Base-by-base conservation (phyloP, 2,113 vertebrate species). In the Pholis gunnellus region DNA sequence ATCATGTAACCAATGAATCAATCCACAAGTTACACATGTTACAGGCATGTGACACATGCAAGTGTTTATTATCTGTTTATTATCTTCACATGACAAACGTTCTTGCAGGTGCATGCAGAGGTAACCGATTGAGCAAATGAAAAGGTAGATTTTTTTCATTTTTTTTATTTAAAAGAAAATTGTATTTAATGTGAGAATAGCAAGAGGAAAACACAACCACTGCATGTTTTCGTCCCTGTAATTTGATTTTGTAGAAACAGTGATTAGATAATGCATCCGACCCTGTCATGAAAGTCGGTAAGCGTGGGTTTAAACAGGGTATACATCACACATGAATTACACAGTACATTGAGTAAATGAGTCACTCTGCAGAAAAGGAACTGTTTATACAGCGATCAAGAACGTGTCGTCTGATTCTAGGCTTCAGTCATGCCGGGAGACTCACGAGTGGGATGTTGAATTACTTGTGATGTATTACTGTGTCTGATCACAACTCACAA, bases 351-450 rank as follows among this genome's bases (percentile, higher is more conserved):
- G 27, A 85, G 74, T 17, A 42, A 74, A 76, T 92, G 91, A 95
- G 85, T 94, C 89, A 93, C 22, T 20, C 31, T 63, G 42, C 77
- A 82, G 63, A 87, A 78, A 80, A 78, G 78, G 61, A 84, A 86
- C 73, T 85, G 92, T 92, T 94, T 94, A 92, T 74, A 93, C 81
- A 93, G 81, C 59, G 82, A 74, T 75, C 48, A 71, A 75, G 68
- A 85, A 89, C 76, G 46, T 38, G 42, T 60, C 81, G 75, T 74
- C 31, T 80, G 57, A 86, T 78, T 85, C 78, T 57, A 74, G 79
- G 79, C 72, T 76, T 44, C 27, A 9, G 68, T 40, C 68, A 10
- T 29, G 66, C 66, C 18, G 40, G 61, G 64, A 77, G 69, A 27
- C 69, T 60, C 56, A 42, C 63, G 67, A 71, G 59, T 27, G 22